A percentile compares a stretch with the other conserved stretches of the same genome.
Conservation (phyloP, 30 jellyfish, hydroid and myxozoan genomes). For the Phacellophora camtschatica region DNA sequence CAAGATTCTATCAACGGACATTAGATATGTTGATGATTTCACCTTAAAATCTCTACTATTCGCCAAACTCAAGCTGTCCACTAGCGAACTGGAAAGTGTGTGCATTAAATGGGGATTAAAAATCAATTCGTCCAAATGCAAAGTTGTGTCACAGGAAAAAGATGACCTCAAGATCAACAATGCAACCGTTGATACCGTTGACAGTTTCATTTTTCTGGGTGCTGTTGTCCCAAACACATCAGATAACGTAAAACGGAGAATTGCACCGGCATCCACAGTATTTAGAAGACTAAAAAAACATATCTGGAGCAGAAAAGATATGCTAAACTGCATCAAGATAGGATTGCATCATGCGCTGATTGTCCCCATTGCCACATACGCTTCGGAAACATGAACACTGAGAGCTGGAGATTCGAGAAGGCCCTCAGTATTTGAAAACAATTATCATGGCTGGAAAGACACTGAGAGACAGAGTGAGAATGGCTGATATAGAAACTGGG, state of each 20-base stretch:
- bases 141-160: constrained; percentile 21
- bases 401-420: constrained; percentile 24
- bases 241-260: constrained; percentile 5
- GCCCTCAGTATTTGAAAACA: neutral
- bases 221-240: constrained; percentile 13
- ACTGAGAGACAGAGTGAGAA: neutral
- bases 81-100: constrained; percentile 34
- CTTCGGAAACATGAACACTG: constrained; percentile 52
- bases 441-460: neutral
- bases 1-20: neutral
- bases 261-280: constrained; percentile 16
- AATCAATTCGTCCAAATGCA: constrained; percentile 41
- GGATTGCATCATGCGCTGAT: constrained; percentile 30
- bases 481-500: neutral
- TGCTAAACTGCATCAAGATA: neutral
- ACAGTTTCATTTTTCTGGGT: constrained; percentile 32
- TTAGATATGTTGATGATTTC: constrained; percentile 72
- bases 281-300: constrained; percentile 30
- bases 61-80: constrained; percentile 18
- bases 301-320: neutral
- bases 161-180: constrained; percentile 4
- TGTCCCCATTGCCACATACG: constrained; percentile 43
- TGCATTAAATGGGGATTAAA: constrained; percentile 60
- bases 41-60: constrained; percentile 31
- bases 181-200: constrained; percentile 37